Percentiles rank a stretch among this genome's conserved stretches.
These are phyloP conservation scores for Dilophus febrilis DNA, from an alignment of 2,888 invertebrate genomes.

Conservation along the genomic window DNA sequence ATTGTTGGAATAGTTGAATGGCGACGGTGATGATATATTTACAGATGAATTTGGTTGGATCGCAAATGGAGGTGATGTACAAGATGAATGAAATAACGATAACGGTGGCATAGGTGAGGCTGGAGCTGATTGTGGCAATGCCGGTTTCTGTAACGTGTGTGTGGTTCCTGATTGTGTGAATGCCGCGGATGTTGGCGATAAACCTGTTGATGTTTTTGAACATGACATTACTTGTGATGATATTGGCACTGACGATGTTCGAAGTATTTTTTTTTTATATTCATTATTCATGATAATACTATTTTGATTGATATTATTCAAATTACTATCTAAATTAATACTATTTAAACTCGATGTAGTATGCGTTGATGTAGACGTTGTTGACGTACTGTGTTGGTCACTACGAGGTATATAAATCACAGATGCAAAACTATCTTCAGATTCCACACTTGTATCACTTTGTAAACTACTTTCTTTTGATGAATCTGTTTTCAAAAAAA, in stretches of 20 bases:
- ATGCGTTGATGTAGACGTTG: slow-evolving; percentile 14
- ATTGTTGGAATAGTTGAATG: slow-evolving; percentile 4
- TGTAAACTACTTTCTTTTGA: slow-evolving; percentile 80
- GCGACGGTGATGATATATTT: slow-evolving; percentile 6
- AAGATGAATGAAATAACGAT: slow-evolving; percentile 12
- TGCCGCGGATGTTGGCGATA: not conserved
- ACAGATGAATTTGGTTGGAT: slow-evolving; percentile 1
- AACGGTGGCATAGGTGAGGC: not conserved
- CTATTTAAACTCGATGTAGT: not conserved
- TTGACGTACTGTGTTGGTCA: slow-evolving; percentile 42
- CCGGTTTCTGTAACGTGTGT: slow-evolving; percentile 6
- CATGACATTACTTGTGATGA: slow-evolving; percentile 38
- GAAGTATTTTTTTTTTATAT: slow-evolving; percentile 12
- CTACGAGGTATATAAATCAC: slow-evolving; percentile 65
- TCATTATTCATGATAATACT: slow-evolving; percentile 10
- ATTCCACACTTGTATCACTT: slow-evolving; percentile 86
- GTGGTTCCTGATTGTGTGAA: slow-evolving; percentile 12
- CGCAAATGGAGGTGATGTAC: slow-evolving; percentile 1
- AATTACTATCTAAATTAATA: slow-evolving; percentile 7
- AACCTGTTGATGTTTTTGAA: slow-evolving; percentile 12
- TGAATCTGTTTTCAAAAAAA: slow-evolving; percentile 35
- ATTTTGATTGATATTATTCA: slow-evolving; percentile 5
- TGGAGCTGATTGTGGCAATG: not conserved
- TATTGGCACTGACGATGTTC: slow-evolving; percentile 55
- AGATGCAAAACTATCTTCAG: slow-evolving; percentile 84